Base-by-base conservation (phyloP, 2,113 vertebrate genomes). In the Merops nubicus region DNA sequence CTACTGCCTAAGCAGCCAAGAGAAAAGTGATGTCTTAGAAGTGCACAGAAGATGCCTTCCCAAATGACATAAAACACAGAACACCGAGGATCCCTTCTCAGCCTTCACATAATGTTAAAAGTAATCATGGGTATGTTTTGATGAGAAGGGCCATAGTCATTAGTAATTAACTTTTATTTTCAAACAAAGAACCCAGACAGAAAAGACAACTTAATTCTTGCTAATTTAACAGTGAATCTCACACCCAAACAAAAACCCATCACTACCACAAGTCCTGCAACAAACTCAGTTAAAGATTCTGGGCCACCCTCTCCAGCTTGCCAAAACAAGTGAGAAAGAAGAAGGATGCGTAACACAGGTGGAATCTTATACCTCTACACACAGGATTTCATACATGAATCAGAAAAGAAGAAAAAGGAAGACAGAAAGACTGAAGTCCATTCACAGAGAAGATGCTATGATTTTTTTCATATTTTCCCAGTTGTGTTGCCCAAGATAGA, bases 1-100 rank as follows among this genome's bases (percentile, higher is more conserved):
- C 77, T 17, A 87, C 34, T 59, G 92, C 77, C 98, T 98, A 89
- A 31, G 79, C 68, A 95, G 26, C 5, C 91, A 88, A 87, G 63
- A 95, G 43, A 69, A 88, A 95, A 91, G 23, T 6, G 11, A 56
- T 33, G 6, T 40, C 48, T 69, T 8, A 36, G 31, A 88, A 69
- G 25, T 1, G 2, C 31, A 84, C 53, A 91, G 33, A 85, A 43
- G 17, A 68, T 22, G 7, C 11, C 13, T 47, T 50, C n/a, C 14
- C 22, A 87, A 96, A 65, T 9, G 2, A 64, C 40, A 81, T 31
- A 65, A 59, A 34, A 83, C 63, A 4, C 0, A 57, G 51, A 88
- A 82, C 25, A 48, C 68, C 23, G 45, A 80, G 40, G 34, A 68
- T 40, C 2, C 17, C 15, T 81, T 79, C 51, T 47, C 70, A 50